These are phyloP conservation scores for Semnornis frantzii DNA, from an alignment of 2,113 vertebrate species.

Conservation along the genomic window DNA sequence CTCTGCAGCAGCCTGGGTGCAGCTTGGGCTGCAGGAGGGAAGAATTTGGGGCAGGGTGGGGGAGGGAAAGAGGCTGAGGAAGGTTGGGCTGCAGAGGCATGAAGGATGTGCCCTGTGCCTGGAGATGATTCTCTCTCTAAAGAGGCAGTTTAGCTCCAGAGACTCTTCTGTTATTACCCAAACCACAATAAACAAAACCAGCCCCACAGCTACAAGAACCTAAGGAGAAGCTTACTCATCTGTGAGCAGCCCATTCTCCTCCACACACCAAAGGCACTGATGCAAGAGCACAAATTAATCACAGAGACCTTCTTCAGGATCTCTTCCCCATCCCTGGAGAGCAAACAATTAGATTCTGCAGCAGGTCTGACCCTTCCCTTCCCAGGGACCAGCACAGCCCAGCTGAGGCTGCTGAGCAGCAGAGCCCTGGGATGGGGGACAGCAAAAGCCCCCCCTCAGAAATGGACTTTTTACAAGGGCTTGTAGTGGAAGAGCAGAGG, in stretches of 20 bases:
- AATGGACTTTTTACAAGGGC: too few species aligned
- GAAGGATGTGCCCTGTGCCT: neutral
- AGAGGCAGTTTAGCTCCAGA: conserved; percentile 28
- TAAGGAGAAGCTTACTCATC: conserved; percentile 49
- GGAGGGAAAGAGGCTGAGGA: neutral
- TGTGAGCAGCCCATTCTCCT: conserved; percentile 54
- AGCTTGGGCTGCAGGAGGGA: neutral
- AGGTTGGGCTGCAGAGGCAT: neutral
- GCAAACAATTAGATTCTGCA: neutral
- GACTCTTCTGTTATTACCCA: conserved; percentile 25
- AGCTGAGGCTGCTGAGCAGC: accelerated
- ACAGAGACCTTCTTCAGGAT: neutral
- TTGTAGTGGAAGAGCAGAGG: too few species aligned
- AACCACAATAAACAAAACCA: conserved; percentile 15
- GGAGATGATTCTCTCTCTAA: conserved; percentile 6
- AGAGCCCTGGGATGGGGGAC: neutral
- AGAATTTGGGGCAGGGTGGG: neutral
- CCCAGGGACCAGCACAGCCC: neutral
- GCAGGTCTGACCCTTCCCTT: accelerated
- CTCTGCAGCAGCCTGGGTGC: neutral
- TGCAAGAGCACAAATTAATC: conserved; percentile 49
- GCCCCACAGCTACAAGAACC: conserved; percentile 45
- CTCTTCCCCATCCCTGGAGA: neutral
- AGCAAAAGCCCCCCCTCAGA: neutral
- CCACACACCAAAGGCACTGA: conserved; percentile 24